Percentiles rank a stretch among this genome's conserved stretches.
Conservation (phyloP, 2,113 vertebrate genomes). For the Indicator indicator region DNA sequence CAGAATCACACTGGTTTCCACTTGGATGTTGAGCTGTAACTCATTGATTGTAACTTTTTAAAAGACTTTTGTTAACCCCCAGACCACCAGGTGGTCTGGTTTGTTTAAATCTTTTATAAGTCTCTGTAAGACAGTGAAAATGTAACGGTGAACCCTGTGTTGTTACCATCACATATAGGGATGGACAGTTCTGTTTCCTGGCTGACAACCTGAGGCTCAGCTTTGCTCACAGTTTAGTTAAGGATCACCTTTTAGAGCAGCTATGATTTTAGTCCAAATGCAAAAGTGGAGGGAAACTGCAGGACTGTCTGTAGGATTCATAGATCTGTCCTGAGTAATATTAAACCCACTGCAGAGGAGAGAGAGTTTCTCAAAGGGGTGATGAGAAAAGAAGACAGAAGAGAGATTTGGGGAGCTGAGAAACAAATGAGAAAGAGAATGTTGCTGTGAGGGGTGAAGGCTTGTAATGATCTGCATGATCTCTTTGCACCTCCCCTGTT, state of each 20-base stretch:
- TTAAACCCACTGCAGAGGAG: not conserved
- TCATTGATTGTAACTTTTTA: too few relatives aligned
- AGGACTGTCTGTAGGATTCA: not conserved
- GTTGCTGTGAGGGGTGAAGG: not conserved
- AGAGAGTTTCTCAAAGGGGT: not conserved
- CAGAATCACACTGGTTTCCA: not conserved
- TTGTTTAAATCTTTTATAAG: not conserved
- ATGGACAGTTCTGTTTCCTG: not conserved
- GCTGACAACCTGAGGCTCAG: not conserved
- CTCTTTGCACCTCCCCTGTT: not conserved
- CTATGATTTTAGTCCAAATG: not conserved
- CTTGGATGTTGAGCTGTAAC: too few relatives aligned
- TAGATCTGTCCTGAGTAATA: not conserved
- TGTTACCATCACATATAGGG: not conserved
- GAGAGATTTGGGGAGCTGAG: not conserved
- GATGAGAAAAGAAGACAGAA: not conserved
- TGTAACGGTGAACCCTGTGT: accelerated
- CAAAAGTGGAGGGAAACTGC: not conserved
- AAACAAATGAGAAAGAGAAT: not conserved
- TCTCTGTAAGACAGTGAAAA: not conserved
- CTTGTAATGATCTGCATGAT: not conserved
- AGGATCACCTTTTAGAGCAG: not conserved
- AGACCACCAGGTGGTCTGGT: too few relatives aligned
- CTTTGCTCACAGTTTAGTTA: not conserved
- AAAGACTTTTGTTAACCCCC: too few relatives aligned